Percentiles rank a stretch among this genome's conserved stretches.
Evolutionary conservation across 2,888 invertebrate genomes (phyloP).

Genomic region (Campoplex nolae): DNA sequence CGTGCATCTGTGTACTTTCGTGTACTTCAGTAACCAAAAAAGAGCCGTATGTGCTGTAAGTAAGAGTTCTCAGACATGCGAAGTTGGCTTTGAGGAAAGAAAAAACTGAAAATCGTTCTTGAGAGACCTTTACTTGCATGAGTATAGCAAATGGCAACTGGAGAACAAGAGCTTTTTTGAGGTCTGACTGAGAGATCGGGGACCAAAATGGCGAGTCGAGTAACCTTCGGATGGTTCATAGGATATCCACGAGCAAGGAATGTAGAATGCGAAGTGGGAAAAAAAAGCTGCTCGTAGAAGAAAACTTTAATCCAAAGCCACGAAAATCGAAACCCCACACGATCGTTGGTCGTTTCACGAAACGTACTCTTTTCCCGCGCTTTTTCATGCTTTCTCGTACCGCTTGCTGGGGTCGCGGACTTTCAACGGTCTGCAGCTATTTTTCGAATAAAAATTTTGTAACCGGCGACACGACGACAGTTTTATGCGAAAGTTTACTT

Average conservation of each 20-base stretch:
- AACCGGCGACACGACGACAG: background rate
- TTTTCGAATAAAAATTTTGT: conserved; percentile 43
- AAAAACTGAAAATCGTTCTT: conserved; percentile 11
- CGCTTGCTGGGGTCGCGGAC: background rate
- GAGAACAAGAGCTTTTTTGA: conserved; percentile 39
- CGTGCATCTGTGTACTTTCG: conserved; percentile 18
- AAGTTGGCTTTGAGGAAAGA: background rate
- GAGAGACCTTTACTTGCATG: conserved; percentile 1
- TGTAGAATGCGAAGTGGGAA: conserved; percentile 20
- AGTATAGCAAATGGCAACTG: conserved; percentile 35
- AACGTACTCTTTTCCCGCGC: conserved; percentile 52
- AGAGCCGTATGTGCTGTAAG: background rate
- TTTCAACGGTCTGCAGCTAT: background rate
- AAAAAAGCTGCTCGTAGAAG: conserved; percentile 45
- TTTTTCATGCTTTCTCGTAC: conserved; percentile 5
- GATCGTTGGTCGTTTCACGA: conserved; percentile 74
- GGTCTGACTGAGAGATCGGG: background rate
- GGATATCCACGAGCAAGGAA: background rate
- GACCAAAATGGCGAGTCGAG: conserved; percentile 51
- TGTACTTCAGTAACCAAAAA: background rate
- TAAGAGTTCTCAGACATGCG: conserved; percentile 18
- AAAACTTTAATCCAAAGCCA: conserved; percentile 38
- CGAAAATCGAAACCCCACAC: conserved; percentile 66
- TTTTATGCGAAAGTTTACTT: background rate
- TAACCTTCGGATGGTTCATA: conserved; percentile 48